Evolutionary conservation across 1,140 invertebrate species (phyloP), one percentile per base, ranked within the genome.

Genomic region (Gonioctena quinquepunctata): DNA sequence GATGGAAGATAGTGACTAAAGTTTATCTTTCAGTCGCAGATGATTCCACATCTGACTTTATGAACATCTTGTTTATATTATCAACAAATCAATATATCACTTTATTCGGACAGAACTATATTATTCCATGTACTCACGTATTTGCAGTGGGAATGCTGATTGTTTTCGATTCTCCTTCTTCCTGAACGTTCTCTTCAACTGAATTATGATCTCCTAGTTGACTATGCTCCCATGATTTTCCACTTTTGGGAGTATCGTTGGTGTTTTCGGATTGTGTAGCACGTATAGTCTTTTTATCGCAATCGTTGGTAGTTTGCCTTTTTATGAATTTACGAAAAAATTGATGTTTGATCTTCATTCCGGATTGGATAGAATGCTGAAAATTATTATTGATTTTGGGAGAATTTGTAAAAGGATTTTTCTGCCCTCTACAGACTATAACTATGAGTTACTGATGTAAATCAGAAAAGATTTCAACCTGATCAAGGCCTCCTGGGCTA

Each of bases 271-370:
- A 42, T 0, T 42, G 33, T 42, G 16, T n/a, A n/a, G 33, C 33
- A 11, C 11, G 11, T n/a, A 42, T n/a, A 42, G 11, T 23, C 0
- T 18, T 8, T 25, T 57, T 57, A 7, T 57, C 25, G 16, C 21
- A 13, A 19, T 57, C 25, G n/a, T 57, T 25, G n/a, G 54, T 21
- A 18, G 25, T 27, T 25, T 33, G 59, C 23, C 25, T 61, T 27
- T 61, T 61, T 3, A 61, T 61, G 7, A 61, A 28, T 61, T 61
- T 61, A 13, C 59, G 22, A 26, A 61, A 61, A 16, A 61, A 61
- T 4, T 61, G 59, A 13, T 28, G n/a, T 28, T 61, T 61, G 2
- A 28, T 61, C 7, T 61, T 61, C 59, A 28, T 28, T n/a, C 19
- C 27, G 5, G 59, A 33, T 11, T n/a, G 59, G 8, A 61, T 18